Percentiles rank a stretch among this genome's conserved stretches.
Evolutionary conservation across 2,888 invertebrate genomes (phyloP).

Genomic region (Taphrorychus bicolor): DNA sequence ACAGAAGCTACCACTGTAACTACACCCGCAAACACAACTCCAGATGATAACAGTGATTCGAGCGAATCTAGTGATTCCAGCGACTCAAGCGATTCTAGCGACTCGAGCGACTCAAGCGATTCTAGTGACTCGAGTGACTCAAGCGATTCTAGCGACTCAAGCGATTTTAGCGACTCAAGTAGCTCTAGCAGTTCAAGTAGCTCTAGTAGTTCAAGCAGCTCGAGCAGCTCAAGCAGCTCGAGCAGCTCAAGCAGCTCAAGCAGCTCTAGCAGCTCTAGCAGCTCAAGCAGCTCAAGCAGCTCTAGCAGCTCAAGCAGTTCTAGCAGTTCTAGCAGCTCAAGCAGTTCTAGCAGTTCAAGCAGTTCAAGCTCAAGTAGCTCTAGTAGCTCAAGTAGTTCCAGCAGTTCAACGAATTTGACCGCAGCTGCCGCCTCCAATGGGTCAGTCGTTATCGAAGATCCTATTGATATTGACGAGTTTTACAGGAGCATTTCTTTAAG

Average conservation of each 20-base stretch:
- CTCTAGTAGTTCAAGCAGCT: neutral
- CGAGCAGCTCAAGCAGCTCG: neutral
- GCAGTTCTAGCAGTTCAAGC: neutral
- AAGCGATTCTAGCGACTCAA: constrained; percentile 11
- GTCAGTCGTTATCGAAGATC: neutral
- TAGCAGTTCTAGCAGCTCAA: neutral
- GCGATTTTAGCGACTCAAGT: neutral
- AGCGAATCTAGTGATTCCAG: constrained; percentile 8
- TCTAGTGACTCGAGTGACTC: constrained; percentile 4
- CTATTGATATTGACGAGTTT: neutral
- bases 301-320: neutral
- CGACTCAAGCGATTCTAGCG: constrained; percentile 11
- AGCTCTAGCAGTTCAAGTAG: constrained; percentile 6
- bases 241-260: neutral
- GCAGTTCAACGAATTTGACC: neutral
- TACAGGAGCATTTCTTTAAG: neutral
- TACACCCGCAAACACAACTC: neutral
- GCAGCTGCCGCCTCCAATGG: neutral
- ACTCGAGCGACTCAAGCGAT: constrained; percentile 8
- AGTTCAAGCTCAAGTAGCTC: neutral
- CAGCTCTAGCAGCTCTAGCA: neutral
- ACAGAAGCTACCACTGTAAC: neutral
- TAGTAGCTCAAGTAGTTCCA: neutral
- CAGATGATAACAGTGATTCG: neutral
- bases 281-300: neutral